Evolutionary conservation across 2,113 vertebrate genomes (phyloP).

Genomic region (Alaudala cheleensis): DNA sequence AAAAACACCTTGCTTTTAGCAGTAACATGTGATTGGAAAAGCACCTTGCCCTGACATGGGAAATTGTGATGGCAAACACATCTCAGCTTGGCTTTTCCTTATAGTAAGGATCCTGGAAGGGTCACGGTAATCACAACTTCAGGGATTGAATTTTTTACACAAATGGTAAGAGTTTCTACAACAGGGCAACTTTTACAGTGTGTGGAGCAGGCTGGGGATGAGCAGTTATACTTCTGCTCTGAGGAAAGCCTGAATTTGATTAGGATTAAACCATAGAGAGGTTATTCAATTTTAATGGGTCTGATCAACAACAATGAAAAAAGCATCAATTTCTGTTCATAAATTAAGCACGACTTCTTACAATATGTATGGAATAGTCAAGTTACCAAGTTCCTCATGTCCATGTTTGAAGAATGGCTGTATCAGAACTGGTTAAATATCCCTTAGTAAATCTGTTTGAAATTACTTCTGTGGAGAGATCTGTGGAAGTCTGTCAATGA

Average conservation of each 20-base stretch:
- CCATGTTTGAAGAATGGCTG: background rate
- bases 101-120: background rate
- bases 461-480: background rate
- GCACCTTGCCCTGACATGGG: background rate
- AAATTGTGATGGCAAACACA: background rate
- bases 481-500: background rate
- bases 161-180: background rate
- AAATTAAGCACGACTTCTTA: background rate
- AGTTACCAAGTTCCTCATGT: background rate
- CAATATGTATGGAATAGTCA: fast-evolving
- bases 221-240: background rate
- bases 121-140: background rate
- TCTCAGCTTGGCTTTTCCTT: background rate
- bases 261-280: background rate
- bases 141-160: background rate
- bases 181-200: background rate
- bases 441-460: background rate
- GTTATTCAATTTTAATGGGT: background rate
- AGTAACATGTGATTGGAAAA: background rate
- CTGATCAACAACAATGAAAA: background rate
- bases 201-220: background rate
- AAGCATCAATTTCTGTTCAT: background rate
- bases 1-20: background rate
- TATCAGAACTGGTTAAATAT: background rate
- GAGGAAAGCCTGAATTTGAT: background rate